phyloP scores from a whole-genome alignment of 2,797 vertebrate species.

The Naso thynnoides region DNA sequence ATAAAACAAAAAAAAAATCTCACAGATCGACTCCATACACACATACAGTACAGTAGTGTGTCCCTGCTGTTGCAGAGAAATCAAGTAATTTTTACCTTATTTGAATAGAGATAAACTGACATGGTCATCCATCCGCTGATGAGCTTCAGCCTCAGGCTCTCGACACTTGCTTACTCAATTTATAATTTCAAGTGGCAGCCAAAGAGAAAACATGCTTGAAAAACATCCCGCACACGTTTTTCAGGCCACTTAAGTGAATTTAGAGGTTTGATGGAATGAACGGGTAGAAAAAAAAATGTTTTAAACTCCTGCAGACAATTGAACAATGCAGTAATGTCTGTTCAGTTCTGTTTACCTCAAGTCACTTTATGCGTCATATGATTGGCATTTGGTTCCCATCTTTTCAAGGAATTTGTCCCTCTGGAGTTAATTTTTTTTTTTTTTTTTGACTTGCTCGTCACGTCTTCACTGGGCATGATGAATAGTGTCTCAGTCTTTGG shows the following conservation, averaged over 20 bases:
- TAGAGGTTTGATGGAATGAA: slow-evolving; percentile 27
- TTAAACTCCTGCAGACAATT: slow-evolving; percentile 19
- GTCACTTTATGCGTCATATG: slow-evolving; percentile 36
- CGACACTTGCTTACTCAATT: background rate
- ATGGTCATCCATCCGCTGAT: slow-evolving; percentile 26
- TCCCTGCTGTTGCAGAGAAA: slow-evolving; percentile 19
- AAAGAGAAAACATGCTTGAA: slow-evolving; percentile 30
- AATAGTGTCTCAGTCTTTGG: slow-evolving; percentile 45
- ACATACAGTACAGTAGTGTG: slow-evolving; percentile 25
- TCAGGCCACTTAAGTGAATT: slow-evolving; percentile 44
- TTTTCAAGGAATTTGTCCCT: slow-evolving; percentile 27
- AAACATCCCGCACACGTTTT: slow-evolving; percentile 23
- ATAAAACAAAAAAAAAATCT: slow-evolving; percentile 46
- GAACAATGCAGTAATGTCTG: slow-evolving; percentile 25
- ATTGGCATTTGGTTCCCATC: slow-evolving; percentile 32
- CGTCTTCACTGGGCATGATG: slow-evolving; percentile 29
- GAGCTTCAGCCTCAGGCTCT: slow-evolving; percentile 11
- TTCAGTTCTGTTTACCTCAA: slow-evolving; percentile 16
- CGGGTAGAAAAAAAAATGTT: slow-evolving; percentile 11
- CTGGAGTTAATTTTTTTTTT: slow-evolving; percentile 5
- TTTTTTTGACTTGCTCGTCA: slow-evolving; percentile 17
- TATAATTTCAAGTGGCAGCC: slow-evolving; percentile 20
- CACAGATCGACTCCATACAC: slow-evolving; percentile 31
- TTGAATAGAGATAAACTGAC: slow-evolving; percentile 7
- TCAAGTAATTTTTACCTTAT: slow-evolving; percentile 12